phyloP scores from a whole-genome alignment of 1,140 invertebrate species.

The Apis dorsata region DNA sequence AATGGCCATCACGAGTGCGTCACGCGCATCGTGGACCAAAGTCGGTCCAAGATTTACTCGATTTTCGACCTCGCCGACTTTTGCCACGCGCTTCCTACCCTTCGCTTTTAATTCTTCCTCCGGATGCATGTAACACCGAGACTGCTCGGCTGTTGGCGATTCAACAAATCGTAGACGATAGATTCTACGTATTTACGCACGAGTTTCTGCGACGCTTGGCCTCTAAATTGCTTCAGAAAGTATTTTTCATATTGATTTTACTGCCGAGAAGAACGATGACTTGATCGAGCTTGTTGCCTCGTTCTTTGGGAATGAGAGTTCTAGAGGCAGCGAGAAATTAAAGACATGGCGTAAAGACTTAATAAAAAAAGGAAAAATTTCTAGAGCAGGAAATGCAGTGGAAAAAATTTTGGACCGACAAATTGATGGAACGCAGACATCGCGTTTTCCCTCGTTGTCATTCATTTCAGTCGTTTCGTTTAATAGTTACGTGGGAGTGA shows the following conservation, averaged over 20 bases:
- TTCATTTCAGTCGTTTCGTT: constrained; percentile 18
- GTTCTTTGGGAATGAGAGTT: background rate
- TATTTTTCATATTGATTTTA: background rate
- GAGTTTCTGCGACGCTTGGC: background rate
- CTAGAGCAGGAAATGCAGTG: background rate
- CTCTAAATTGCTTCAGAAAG: background rate
- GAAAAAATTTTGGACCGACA: background rate
- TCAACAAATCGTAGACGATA: constrained; percentile 9
- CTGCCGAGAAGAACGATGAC: background rate
- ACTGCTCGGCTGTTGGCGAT: background rate
- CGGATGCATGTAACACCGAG: background rate
- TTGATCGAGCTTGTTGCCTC: background rate
- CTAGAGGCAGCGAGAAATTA: background rate
- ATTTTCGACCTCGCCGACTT: background rate
- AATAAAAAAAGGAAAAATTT: background rate
- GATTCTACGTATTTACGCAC: background rate
- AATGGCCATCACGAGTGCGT: constrained; percentile 10
- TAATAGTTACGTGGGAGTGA: constrained; percentile 42
- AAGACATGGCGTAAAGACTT: background rate
- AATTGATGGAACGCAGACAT: background rate
- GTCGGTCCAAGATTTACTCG: constrained; percentile 22
- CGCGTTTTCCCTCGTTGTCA: background rate
- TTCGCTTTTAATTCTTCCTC: background rate
- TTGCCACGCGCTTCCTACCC: no score
- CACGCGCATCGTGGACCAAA: background rate